Base-by-base conservation (phyloP, 2,113 vertebrate genomes). In the Porphyrio hochstetteri region DNA sequence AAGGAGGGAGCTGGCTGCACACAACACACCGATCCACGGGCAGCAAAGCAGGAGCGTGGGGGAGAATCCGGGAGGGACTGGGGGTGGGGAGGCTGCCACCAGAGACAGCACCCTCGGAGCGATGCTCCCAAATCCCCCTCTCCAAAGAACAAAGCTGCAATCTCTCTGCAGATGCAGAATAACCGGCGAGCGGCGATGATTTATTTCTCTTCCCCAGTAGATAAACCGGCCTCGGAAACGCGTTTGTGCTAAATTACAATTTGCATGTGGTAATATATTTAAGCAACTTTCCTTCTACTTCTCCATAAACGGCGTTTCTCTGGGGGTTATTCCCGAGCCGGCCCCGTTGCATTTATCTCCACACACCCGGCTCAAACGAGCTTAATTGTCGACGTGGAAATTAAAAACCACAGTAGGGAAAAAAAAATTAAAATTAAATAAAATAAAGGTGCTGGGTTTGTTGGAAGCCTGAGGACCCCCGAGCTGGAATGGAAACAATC, bases 271-370 rank as follows among this genome's bases (percentile, higher is more conserved):
- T 57, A 28, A 95, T 95, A 79, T 82, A 82, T 93, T 95, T 86
- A 91, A 92, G 89, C 57, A 92, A 95, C 89, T 96, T 97, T 82
- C 91, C 86, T 59, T 38, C 25, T 27, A 76, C 86, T 87, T 61
- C 1, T 28, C 86, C 92, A 65, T 5, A 48, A 93, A 16, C 69
- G 28, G 64, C n/a, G 29, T 94, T 97, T 92, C 83, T 89, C 72
- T 7, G 29, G 61, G 93, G 81, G 77, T 60, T 82, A 27, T 92
- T 91, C 69, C 31, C 4, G 78, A 89, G 78, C 89, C 29, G 81
- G 78, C 81, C 86, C 44, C 9, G 0, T 79, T 92, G 48, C 70
- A 14, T 89, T 91, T 89, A 10, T 89, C 93, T 64, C 80, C 6
- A 2, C 18, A 12, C 65, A n/a, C 25, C 53, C 59, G 1, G 50